Evolutionary conservation across 2,888 invertebrate genomes (phyloP).

Genomic region (Molorchus minor): DNA sequence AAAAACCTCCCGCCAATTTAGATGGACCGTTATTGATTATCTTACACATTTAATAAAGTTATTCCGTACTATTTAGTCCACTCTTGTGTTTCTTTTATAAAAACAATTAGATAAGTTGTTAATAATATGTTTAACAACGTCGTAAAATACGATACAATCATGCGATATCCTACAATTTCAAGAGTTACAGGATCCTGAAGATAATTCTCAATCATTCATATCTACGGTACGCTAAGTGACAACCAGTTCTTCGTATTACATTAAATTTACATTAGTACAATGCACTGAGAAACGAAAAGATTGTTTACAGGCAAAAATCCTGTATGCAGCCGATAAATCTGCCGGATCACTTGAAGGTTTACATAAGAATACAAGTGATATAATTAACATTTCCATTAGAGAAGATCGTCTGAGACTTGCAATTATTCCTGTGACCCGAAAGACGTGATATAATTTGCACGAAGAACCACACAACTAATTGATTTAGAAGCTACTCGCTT

Average conservation of each 20-base stretch:
- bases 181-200: too few species aligned
- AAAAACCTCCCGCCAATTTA: too few species aligned
- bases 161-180: too few species aligned
- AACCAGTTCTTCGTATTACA: neutral
- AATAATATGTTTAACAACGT: too few species aligned
- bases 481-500: slow-evolving; percentile 11
- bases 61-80: too few species aligned
- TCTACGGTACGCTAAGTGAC: too few species aligned
- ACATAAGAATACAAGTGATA: slow-evolving; percentile 1
- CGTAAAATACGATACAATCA: too few species aligned
- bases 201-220: too few species aligned
- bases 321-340: neutral
- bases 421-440: neutral
- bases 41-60: too few species aligned
- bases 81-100: too few species aligned
- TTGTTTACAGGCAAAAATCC: neutral
- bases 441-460: slow-evolving; percentile 12
- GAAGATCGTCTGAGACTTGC: slow-evolving; percentile 3
- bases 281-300: neutral
- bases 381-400: slow-evolving; percentile 7
- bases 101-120: too few species aligned
- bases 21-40: too few species aligned
- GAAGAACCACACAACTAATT: slow-evolving; percentile 7
- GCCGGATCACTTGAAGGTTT: neutral
- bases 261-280: neutral